These are phyloP conservation scores for Athene cunicularia DNA, from an alignment of 2,113 vertebrate species.

Conservation along the genomic window DNA sequence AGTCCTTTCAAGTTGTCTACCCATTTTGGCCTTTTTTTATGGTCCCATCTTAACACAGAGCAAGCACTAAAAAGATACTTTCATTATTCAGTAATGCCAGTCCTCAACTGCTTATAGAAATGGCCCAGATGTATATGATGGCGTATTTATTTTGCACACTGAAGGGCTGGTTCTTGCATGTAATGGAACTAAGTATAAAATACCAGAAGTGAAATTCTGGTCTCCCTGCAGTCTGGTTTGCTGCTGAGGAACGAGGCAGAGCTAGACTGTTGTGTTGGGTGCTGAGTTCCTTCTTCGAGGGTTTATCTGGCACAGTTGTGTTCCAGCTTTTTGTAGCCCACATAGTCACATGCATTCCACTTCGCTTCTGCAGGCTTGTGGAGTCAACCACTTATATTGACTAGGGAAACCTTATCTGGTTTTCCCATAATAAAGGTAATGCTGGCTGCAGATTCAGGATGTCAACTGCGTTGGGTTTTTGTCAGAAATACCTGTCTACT, in stretches of 20 bases:
- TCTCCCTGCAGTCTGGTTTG: background rate
- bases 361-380: background rate
- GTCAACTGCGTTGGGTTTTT: background rate
- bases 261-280: accelerated
- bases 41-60: background rate
- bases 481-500: background rate
- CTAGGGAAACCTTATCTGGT: background rate
- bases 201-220: background rate
- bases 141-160: background rate
- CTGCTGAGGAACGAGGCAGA: background rate
- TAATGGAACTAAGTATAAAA: background rate
- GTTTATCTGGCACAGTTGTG: background rate
- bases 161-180: background rate
- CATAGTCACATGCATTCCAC: background rate
- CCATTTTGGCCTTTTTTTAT: background rate
- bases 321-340: background rate
- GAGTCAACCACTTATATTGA: background rate
- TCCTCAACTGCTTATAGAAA: background rate
- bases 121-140: background rate
- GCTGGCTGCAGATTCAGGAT: accelerated
- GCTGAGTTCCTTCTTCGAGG: background rate
- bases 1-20: background rate
- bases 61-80: background rate
- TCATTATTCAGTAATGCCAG: background rate
- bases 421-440: background rate